These are phyloP conservation scores for Melieria crassipennis DNA, from an alignment of 2,888 invertebrate genomes.

Conservation along the genomic window DNA sequence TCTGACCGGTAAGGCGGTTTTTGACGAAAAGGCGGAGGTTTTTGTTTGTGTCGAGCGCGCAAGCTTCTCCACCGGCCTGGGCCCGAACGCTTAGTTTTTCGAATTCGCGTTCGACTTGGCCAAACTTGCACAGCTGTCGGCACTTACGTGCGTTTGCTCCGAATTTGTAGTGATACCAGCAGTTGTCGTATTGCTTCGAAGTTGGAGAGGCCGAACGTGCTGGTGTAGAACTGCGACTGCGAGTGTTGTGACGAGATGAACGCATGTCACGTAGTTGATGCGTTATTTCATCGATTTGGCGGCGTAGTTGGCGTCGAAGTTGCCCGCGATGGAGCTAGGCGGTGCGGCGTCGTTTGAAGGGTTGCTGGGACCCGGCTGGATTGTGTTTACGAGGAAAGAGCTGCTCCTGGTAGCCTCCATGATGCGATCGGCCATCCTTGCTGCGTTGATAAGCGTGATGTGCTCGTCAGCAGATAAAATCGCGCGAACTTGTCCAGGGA, in stretches of 20 bases:
- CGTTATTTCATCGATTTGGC: constrained; percentile 1
- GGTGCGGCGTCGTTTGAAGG: not conserved
- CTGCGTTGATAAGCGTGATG: constrained; percentile 13
- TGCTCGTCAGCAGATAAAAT: constrained; percentile 29
- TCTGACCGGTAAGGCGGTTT: constrained; percentile 17
- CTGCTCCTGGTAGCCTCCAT: constrained; percentile 22
- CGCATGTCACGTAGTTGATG: not conserved
- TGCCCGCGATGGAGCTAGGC: too few relatives aligned
- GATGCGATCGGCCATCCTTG: constrained; percentile 28
- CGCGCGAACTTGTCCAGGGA: constrained; percentile 28
- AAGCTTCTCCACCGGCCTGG: constrained; percentile 16
- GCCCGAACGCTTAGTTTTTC: constrained; percentile 32
- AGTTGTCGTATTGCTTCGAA: constrained; percentile 17
- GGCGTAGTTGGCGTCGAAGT: not conserved
- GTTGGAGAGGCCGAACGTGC: constrained; percentile 9
- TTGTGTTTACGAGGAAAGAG: not conserved
- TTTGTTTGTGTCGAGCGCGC: constrained; percentile 4
- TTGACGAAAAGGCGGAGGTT: constrained; percentile 27
- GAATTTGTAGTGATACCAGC: constrained; percentile 38
- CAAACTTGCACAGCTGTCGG: constrained; percentile 29
- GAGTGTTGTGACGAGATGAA: not conserved
- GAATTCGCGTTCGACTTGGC: not conserved
- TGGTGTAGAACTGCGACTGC: constrained; percentile 10
- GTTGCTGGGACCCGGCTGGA: not conserved
- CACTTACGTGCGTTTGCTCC: constrained; percentile 36